A percentile compares a stretch with the other conserved stretches of the same genome.
phyloP scores from a whole-genome alignment of 2,797 vertebrate genomes.

The Dromococcyx pavoninus region DNA sequence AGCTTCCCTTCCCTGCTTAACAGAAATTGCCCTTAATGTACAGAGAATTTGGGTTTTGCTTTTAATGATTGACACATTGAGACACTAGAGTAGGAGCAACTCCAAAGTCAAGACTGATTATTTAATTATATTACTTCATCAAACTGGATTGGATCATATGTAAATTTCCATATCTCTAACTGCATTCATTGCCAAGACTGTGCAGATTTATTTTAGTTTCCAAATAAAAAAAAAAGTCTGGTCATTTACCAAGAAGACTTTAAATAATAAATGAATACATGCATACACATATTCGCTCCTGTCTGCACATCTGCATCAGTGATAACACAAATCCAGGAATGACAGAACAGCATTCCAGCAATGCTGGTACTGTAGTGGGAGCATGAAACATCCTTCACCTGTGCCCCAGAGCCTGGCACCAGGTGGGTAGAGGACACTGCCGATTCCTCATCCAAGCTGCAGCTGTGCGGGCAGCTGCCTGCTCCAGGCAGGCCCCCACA shows the following conservation, averaged over 20 bases:
- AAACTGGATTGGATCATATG: rapidly evolving
- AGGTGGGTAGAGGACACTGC: background rate
- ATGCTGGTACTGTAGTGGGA: rapidly evolving
- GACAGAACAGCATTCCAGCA: background rate
- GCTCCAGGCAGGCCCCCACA: background rate
- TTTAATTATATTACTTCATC: background rate
- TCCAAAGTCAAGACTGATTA: background rate
- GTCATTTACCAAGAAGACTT: background rate
- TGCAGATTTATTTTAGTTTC: background rate
- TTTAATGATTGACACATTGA: background rate
- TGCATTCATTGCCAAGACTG: background rate
- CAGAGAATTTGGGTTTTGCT: background rate
- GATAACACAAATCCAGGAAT: background rate
- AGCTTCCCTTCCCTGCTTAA: background rate
- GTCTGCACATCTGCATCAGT: background rate
- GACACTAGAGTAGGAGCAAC: background rate
- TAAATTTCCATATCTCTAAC: background rate
- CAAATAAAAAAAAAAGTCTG: background rate
- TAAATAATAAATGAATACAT: background rate
- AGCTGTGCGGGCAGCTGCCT: background rate
- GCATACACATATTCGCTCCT: background rate
- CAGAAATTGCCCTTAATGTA: background rate
- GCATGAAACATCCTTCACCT: background rate
- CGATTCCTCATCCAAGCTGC: background rate
- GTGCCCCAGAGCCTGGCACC: background rate